These are phyloP conservation scores for Myotis lucifugus DNA, from an alignment of 2,113 vertebrate species.

Conservation along the genomic window DNA sequence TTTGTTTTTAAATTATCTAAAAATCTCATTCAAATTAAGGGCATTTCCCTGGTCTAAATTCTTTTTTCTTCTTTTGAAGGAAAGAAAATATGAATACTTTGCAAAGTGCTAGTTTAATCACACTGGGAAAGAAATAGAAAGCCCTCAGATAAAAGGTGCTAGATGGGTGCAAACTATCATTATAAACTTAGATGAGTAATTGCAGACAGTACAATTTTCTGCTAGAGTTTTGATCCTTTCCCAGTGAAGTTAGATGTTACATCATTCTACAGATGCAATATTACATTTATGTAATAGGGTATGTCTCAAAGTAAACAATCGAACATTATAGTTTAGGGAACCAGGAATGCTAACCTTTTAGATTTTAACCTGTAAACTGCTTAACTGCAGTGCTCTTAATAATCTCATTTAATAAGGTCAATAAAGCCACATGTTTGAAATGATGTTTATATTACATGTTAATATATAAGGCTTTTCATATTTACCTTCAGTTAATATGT, in stretches of 20 bases:
- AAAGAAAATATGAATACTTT: constrained; percentile 25
- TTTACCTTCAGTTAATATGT: constrained; percentile 12
- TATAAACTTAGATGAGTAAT: constrained; percentile 56
- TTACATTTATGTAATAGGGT: constrained; percentile 19
- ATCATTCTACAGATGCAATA: constrained; percentile 20
- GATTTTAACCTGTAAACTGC: not conserved
- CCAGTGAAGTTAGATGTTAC: constrained; percentile 47
- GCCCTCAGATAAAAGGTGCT: constrained; percentile 24
- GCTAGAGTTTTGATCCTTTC: constrained; percentile 26
- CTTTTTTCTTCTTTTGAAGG: constrained; percentile 14
- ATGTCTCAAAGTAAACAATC: constrained; percentile 48
- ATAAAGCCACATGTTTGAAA: constrained; percentile 25
- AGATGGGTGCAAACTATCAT: constrained; percentile 27
- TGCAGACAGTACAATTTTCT: constrained; percentile 49
- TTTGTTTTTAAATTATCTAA: not conserved
- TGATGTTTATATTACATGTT: not conserved
- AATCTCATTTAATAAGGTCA: constrained; percentile 4
- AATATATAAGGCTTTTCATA: not conserved
- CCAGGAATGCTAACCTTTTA: not conserved
- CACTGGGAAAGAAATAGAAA: constrained; percentile 46
- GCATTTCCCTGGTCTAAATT: not conserved
- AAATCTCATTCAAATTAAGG: constrained; percentile 31
- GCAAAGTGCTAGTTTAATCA: constrained; percentile 2
- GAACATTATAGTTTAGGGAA: constrained; percentile 18
- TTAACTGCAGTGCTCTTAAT: not conserved